Evolutionary conservation across 2,888 invertebrate species (phyloP).

Genomic region (Callyntrura guangdongensis): DNA sequence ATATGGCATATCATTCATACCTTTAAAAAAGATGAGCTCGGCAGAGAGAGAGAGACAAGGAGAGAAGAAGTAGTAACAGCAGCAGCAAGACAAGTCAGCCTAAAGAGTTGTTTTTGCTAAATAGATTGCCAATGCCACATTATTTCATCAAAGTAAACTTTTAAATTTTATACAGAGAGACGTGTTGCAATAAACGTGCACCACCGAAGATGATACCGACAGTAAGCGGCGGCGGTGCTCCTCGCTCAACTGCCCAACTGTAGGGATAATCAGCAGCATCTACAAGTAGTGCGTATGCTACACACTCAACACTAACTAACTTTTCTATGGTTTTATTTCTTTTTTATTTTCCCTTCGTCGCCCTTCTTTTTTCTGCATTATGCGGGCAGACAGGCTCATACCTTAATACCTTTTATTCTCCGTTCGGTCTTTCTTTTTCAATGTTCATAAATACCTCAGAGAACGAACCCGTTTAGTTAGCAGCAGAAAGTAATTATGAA

Average conservation of each 20-base stretch:
- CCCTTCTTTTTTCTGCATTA: background rate
- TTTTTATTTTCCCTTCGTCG: constrained; percentile 5
- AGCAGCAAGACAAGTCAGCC: constrained; percentile 36
- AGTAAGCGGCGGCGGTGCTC: background rate
- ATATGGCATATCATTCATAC: no score
- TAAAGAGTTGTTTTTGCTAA: constrained; percentile 55
- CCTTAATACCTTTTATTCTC: constrained; percentile 15
- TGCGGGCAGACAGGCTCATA: no score
- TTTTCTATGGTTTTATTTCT: background rate
- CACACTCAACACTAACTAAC: background rate
- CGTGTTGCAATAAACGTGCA: constrained; percentile 30
- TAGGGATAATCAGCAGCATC: no score
- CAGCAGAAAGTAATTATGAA: constrained; percentile 32
- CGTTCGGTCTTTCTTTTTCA: background rate
- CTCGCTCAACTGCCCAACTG: background rate
- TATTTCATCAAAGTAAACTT: constrained; percentile 51
- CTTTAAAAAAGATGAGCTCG: no score
- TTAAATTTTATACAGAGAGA: constrained; percentile 9
- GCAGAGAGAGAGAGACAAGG: no score
- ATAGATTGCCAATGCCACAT: constrained; percentile 50
- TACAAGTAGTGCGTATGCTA: background rate
- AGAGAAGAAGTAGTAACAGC: background rate
- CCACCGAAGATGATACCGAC: background rate
- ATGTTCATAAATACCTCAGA: background rate
- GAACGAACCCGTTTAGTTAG: constrained; percentile 1